Evolutionary conservation across 2,113 vertebrate genomes (phyloP).

Genomic region (Callionymus lyra): DNA sequence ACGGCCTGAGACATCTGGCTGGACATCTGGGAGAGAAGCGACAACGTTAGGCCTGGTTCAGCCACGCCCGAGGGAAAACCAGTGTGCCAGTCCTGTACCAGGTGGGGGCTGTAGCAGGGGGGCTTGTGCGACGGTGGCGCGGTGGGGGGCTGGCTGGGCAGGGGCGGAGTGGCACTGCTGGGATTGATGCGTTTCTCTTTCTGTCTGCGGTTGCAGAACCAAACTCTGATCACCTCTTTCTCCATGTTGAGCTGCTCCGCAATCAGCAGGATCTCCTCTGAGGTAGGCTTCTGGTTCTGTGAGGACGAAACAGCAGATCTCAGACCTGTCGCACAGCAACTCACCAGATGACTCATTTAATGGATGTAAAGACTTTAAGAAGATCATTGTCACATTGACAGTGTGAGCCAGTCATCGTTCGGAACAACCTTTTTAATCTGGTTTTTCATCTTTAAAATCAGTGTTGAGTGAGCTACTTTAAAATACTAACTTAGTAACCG

Average conservation of each 20-base stretch:
- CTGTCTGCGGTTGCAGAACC: constrained; percentile 90
- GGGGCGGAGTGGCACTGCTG: constrained; percentile 74
- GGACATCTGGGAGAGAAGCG: constrained; percentile 49
- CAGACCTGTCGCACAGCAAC: too few species aligned
- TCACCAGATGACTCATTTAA: neutral
- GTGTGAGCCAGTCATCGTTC: too few species aligned
- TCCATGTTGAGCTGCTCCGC: constrained; percentile 88
- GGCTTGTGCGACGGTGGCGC: constrained; percentile 66
- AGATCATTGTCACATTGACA: too few species aligned
- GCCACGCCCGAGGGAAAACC: too few species aligned
- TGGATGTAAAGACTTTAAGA: too few species aligned
- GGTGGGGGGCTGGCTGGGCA: constrained; percentile 70
- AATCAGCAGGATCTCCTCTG: constrained; percentile 85
- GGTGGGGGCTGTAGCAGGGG: constrained; percentile 76
- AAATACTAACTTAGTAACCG: too few species aligned
- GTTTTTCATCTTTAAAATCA: too few species aligned
- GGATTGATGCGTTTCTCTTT: constrained; percentile 91
- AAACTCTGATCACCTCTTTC: constrained; percentile 89
- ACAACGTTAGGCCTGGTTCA: constrained; percentile 3
- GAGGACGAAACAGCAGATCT: neutral
- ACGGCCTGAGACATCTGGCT: constrained; percentile 77
- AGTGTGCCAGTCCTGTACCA: constrained; percentile 39
- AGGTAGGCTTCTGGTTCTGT: constrained; percentile 95
- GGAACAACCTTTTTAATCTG: too few species aligned
- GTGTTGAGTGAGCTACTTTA: too few species aligned